Evolutionary conservation across 2,888 invertebrate genomes (phyloP), one percentile per base, ranked within the genome.

Genomic region (Caenorhabditis virilis): DNA sequence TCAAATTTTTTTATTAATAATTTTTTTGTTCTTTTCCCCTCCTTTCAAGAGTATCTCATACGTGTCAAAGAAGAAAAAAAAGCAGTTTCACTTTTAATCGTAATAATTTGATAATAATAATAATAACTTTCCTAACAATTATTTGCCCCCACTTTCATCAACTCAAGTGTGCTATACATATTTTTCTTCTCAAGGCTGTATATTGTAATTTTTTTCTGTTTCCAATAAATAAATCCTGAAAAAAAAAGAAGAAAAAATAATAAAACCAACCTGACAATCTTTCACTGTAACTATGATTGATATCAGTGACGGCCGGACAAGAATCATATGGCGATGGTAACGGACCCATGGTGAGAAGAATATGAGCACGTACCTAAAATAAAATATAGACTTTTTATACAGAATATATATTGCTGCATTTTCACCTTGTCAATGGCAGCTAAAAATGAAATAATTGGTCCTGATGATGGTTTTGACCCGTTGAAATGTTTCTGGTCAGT

Each of bases 251-350:
- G 5, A 36, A 36, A n/a, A 15, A 15, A 36, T 9, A n/a, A 23
- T 20, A 23, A 22, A 45, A 43, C 43, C 9, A 48, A 58, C 58
- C 64, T 46, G 58, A 58, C 15, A 64, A 30, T 15, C 49, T 26
- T 39, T 63, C 63, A 56, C 57, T 53, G 33, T 42, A 63, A 27
- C 53, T 57, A 20, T 47, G 33, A 23, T 47, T 63, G 20, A 42
- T 45, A 23, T 52, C 53, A 49, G 42, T 52, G 22, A 65, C 57
- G 9, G 59, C 47, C 3, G 56, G 45, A 42, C 61, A 61, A 9
- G 47, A 42, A 20, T 74, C 70, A 56, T 78, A 80, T 3, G 80
- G 80, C 5, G 78, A 78, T 1, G 78, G 72, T 7, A 74, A 61
- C 6, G 74, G 56, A 20, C 76, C 78, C 56, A 63, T 65, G 13